Conservation (phyloP, 2,113 vertebrate genomes). For the Zeus faber region DNA sequence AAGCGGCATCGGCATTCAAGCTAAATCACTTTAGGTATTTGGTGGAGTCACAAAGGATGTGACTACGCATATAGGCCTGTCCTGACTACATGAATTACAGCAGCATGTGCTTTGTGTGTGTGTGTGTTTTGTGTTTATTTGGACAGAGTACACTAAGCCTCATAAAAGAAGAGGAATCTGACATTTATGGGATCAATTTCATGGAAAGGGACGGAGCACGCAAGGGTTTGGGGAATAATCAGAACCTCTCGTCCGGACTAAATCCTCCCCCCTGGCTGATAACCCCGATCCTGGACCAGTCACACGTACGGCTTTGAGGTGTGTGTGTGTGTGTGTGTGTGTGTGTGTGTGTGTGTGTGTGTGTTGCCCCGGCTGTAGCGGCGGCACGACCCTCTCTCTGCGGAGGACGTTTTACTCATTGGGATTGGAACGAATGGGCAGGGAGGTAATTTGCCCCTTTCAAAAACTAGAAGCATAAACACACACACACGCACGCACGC, state of each 20-base stretch:
- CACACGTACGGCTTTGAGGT: too few species aligned
- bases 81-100: too few species aligned
- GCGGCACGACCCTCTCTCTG: not conserved
- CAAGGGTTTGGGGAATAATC: constrained; percentile 30
- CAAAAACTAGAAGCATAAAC: constrained; percentile 10
- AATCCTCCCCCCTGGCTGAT: not conserved
- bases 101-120: not conserved
- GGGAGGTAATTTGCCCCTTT: constrained; percentile 15
- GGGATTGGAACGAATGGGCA: not conserved
- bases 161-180: constrained; percentile 19
- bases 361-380: too few species aligned
- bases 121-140: constrained; percentile 12
- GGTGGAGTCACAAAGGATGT: too few species aligned
- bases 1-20: too few species aligned
- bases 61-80: too few species aligned
- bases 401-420: not conserved
- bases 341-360: not conserved
- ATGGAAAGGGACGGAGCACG: constrained; percentile 9
- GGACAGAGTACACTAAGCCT: constrained; percentile 10
- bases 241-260: constrained; percentile 17
- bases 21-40: too few species aligned
- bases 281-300: not conserved
- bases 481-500: constrained; percentile 4
- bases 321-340: not conserved
- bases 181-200: constrained; percentile 42